phyloP scores from a whole-genome alignment of 2,113 vertebrate species.

The Albula glossodonta region DNA sequence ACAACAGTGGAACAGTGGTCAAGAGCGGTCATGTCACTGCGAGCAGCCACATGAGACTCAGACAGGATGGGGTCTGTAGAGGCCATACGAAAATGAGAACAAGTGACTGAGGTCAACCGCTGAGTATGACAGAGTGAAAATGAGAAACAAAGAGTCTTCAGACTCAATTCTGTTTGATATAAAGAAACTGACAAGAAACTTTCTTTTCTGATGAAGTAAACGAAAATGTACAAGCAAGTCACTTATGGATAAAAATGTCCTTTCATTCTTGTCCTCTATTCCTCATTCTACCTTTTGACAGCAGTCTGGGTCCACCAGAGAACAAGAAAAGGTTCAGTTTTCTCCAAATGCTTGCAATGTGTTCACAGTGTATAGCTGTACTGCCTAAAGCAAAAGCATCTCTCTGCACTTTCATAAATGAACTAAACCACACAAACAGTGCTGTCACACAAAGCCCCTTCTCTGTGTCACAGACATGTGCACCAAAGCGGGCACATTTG shows the following conservation, averaged over 20 bases:
- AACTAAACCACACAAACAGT: constrained; percentile 60
- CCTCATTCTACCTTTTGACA: too few relatives aligned
- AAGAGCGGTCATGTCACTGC: constrained; percentile 23
- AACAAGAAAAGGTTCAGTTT: neutral
- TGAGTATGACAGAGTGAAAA: constrained; percentile 38
- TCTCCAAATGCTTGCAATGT: neutral
- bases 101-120: constrained; percentile 55
- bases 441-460: constrained; percentile 51
- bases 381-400: constrained; percentile 57
- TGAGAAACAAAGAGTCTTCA: constrained; percentile 39
- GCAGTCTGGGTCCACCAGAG: neutral
- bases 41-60: constrained; percentile 26
- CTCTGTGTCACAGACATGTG: constrained; percentile 55
- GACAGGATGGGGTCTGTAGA: constrained; percentile 54
- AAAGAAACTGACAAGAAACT: constrained; percentile 47
- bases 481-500: constrained; percentile 68
- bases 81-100: constrained; percentile 54
- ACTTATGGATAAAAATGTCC: too few relatives aligned
- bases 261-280: too few relatives aligned
- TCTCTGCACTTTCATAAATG: constrained; percentile 57
- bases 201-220: constrained; percentile 53
- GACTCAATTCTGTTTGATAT: constrained; percentile 49
- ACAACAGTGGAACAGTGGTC: constrained; percentile 63
- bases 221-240: neutral
- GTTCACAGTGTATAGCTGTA: constrained; percentile 40